Evolutionary conservation across 2,797 vertebrate species (phyloP).

Genomic region (Dermochelys coriacea): DNA sequence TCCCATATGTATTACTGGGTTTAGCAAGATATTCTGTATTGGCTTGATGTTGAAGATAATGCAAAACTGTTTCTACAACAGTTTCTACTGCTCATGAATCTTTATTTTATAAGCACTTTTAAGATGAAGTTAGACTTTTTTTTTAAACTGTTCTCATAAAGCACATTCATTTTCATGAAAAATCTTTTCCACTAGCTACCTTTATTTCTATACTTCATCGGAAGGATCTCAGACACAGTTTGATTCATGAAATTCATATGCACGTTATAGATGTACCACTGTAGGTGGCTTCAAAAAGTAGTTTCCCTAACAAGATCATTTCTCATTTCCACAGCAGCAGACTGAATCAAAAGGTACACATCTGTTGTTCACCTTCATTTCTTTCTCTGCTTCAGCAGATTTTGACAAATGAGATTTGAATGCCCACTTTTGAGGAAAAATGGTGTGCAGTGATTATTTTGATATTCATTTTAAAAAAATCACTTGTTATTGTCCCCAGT

Average conservation of each 20-base stretch:
- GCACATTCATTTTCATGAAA: slow-evolving; percentile 16
- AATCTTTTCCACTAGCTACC: slow-evolving; percentile 24
- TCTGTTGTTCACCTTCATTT: slow-evolving; percentile 28
- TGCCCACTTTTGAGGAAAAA: slow-evolving; percentile 55
- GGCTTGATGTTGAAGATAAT: slow-evolving; percentile 30
- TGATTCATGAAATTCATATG: slow-evolving; percentile 44
- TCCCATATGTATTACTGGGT: background rate
- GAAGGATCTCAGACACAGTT: slow-evolving; percentile 29
- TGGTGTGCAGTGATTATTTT: slow-evolving; percentile 29
- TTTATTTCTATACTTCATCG: slow-evolving; percentile 50
- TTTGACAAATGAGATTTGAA: slow-evolving; percentile 45
- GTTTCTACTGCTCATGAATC: slow-evolving; percentile 52
- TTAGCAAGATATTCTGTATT: background rate
- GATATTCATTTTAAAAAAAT: slow-evolving; percentile 23
- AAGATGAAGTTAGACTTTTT: slow-evolving; percentile 11
- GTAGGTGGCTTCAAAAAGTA: slow-evolving; percentile 15
- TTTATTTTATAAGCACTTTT: slow-evolving; percentile 44
- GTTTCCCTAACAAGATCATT: slow-evolving; percentile 25
- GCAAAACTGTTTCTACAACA: slow-evolving; percentile 27
- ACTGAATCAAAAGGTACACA: slow-evolving; percentile 3
- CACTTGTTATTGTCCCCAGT: slow-evolving; percentile 37
- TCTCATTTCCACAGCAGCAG: slow-evolving; percentile 35
- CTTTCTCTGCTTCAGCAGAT: slow-evolving; percentile 34
- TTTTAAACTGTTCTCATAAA: background rate
- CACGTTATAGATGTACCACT: background rate